Evolutionary conservation across 2,797 vertebrate species (phyloP), one percentile per base, ranked within the genome.

Genomic region (Enteromius unitaeniatus): DNA sequence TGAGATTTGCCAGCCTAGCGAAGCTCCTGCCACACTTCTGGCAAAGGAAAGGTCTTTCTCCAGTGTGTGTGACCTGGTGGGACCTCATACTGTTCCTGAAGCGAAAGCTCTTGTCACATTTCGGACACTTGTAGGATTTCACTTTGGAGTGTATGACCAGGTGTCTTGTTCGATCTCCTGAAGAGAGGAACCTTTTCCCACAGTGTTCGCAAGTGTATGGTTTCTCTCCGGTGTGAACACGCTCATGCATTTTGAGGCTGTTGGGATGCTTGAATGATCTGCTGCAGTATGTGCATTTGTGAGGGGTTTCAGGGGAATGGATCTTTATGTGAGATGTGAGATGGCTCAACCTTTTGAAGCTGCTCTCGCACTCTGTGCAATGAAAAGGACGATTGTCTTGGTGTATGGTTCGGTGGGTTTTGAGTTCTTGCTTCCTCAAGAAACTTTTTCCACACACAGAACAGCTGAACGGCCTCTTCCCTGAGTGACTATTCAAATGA

Each of bases 171-270:
- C 69, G 60, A 17, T 86, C 62, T 7, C 69, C 81, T 4, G 76
- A 68, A 17, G 69, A 15, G 6, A 26, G 11, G 19, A 86, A 83
- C 2, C 28, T 26, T 62, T 84, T 86, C 4, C 45, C 72, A 11
- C 85, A 86, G 47, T 76, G 40, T 31, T 62, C 28, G 19, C 87
- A 88, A 58, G 31, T 26, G 49, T 82, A 85, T 26, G 85, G 85
- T 31, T 80, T 88, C 28, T 88, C 70, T 14, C 76, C 87, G 0
- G 70, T 88, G 51, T 86, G 87, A 42, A 68, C 34, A 6, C 72
- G 55, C 79, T 68, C 42, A 3, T 88, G 85, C 9, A 26, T 1
- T 74, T 83, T 85, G 6, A 86, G 49, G 34, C 9, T 45, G 45
- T 53, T 34, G 7, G n/a, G 17, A 78, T 67, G 4, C 60, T 83